phyloP scores from a whole-genome alignment of 2,888 invertebrate species.

The Scaptomyza tumidula region DNA sequence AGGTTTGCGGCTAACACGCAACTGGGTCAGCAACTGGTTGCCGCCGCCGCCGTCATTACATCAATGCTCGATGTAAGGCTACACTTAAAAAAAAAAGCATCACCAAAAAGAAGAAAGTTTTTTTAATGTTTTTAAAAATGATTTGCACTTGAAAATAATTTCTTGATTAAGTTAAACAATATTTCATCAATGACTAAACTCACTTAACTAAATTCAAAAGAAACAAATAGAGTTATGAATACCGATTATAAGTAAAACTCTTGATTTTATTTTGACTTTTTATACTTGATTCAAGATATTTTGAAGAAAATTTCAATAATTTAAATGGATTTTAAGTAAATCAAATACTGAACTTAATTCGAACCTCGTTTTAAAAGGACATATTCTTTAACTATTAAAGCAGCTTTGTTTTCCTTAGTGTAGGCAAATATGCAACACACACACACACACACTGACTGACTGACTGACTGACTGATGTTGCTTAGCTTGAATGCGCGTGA shows the following conservation, averaged over 20 bases:
- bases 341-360: too few species aligned
- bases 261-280: too few species aligned
- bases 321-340: too few species aligned
- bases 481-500: slow-evolving; percentile 35
- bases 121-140: too few species aligned
- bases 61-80: slow-evolving; percentile 33
- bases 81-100: neutral
- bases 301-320: too few species aligned
- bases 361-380: too few species aligned
- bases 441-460: neutral
- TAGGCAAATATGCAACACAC: slow-evolving; percentile 40
- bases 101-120: too few species aligned
- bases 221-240: neutral
- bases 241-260: neutral
- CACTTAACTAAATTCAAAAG: too few species aligned
- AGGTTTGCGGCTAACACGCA: slow-evolving; percentile 61
- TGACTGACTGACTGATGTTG: slow-evolving; percentile 1
- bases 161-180: too few species aligned
- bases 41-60: slow-evolving; percentile 51
- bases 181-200: too few species aligned
- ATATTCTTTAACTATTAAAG: neutral
- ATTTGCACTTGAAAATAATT: too few species aligned
- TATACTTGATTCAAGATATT: too few species aligned
- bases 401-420: neutral
- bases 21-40: slow-evolving; percentile 61